Percentiles rank a stretch among this genome's conserved stretches.
phyloP scores from a whole-genome alignment of 2,113 vertebrate species.

The Phainopepla nitens region DNA sequence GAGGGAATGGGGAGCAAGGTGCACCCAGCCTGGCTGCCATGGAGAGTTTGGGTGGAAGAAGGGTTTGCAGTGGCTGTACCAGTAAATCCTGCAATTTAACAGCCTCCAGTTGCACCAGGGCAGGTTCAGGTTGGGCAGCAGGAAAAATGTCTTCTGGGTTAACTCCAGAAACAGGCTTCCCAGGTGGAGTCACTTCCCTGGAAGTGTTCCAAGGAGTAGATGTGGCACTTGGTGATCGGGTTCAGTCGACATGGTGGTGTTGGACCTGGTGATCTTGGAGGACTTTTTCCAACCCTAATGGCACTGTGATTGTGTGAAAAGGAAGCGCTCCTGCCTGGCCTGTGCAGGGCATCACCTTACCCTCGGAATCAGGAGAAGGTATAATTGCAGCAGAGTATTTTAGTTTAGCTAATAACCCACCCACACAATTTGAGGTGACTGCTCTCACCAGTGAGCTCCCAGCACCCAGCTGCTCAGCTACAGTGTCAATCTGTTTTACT shows the following conservation, averaged over 20 bases:
- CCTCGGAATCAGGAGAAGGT: background rate
- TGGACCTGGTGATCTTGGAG: background rate
- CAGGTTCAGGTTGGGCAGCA: background rate
- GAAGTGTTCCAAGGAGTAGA: background rate
- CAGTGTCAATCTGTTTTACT: background rate
- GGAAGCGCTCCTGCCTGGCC: background rate
- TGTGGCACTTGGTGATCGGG: background rate
- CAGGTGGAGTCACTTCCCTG: background rate
- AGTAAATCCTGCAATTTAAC: background rate
- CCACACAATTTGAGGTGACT: background rate
- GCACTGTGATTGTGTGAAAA: background rate
- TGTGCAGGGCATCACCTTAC: background rate
- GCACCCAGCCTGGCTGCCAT: accelerated
- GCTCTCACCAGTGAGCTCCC: background rate
- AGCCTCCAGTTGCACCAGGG: background rate
- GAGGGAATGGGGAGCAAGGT: accelerated
- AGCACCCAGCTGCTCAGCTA: background rate
- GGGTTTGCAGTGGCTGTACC: background rate
- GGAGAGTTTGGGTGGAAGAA: background rate
- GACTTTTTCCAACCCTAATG: background rate
- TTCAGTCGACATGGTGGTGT: background rate
- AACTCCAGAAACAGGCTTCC: background rate
- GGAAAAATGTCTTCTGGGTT: background rate
- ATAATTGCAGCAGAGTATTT: background rate
- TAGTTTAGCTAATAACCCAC: background rate